These are phyloP conservation scores for Solenodon paradoxus DNA, from an alignment of 2,113 vertebrate genomes.

Conservation along the genomic window DNA sequence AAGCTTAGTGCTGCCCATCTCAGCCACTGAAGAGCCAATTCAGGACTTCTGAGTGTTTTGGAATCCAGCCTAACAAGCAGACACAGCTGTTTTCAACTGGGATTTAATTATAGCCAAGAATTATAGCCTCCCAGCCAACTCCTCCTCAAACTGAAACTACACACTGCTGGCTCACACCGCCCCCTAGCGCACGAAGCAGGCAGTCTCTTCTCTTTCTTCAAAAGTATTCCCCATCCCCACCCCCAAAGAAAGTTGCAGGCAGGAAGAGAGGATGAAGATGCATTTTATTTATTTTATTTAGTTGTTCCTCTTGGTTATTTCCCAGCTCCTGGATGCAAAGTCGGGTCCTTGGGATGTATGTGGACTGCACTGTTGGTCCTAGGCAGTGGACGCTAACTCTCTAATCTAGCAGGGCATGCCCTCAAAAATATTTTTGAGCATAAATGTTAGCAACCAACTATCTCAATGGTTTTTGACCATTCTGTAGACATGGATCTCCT, in stretches of 20 bases:
- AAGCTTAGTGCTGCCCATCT: background rate
- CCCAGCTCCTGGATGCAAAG: too few species aligned
- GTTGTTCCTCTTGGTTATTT: too few species aligned
- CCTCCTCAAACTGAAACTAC: background rate
- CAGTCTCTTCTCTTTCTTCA: background rate
- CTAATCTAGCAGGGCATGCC: too few species aligned
- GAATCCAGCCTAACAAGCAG: constrained; percentile 29
- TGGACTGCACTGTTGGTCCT: too few species aligned
- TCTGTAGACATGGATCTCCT: background rate
- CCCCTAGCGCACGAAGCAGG: constrained; percentile 23
- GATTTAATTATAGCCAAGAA: background rate
- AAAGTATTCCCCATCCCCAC: too few species aligned
- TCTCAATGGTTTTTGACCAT: background rate
- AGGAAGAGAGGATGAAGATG: too few species aligned
- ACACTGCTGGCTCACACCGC: background rate
- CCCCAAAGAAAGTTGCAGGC: too few species aligned
- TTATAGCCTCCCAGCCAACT: background rate
- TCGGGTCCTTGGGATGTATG: too few species aligned
- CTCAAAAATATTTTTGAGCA: too few species aligned
- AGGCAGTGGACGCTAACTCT: too few species aligned
- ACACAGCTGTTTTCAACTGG: background rate
- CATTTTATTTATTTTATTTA: too few species aligned
- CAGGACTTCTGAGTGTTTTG: background rate
- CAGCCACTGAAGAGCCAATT: background rate
- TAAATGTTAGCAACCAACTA: background rate